A percentile compares a stretch with the other conserved stretches of the same genome.
Conservation (phyloP, 1,140 invertebrate species). For the Drosophila sturtevanti region DNA sequence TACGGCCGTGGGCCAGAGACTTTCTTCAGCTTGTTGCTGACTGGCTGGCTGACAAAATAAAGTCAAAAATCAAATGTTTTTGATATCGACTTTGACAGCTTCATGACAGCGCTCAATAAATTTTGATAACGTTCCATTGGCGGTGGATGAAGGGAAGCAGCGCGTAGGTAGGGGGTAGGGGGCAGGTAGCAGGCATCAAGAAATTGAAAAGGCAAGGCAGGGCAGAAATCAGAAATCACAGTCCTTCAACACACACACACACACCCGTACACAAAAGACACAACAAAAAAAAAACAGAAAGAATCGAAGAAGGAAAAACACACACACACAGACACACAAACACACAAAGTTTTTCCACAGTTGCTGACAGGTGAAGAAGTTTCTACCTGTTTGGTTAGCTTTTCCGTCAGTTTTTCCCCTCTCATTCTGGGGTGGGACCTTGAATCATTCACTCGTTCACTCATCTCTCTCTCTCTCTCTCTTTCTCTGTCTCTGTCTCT, state of each 20-base stretch:
- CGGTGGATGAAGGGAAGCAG: neutral
- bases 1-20: conserved; percentile 4
- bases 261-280: conserved; percentile 1
- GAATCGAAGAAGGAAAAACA: conserved; percentile 32
- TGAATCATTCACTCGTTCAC: neutral
- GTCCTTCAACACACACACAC: conserved; percentile 29
- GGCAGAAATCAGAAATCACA: conserved; percentile 63
- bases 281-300: neutral
- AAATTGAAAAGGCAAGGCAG: conserved; percentile 56
- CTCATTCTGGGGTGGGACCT: neutral
- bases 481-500: conserved; percentile 32
- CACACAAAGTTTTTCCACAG: conserved; percentile 36
- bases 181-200: conserved; percentile 14
- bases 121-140: conserved; percentile 65
- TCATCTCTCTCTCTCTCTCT: neutral
- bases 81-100: conserved; percentile 82
- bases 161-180: conserved; percentile 22
- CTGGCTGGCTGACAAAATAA: conserved; percentile 75
- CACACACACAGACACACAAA: conserved; percentile 30
- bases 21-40: conserved; percentile 61
- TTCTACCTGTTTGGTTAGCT: neutral
- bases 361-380: conserved; percentile 62
- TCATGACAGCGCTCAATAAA: conserved; percentile 82
- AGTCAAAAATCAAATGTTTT: conserved; percentile 82
- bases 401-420: neutral